Base-by-base conservation (phyloP, 2,888 invertebrate genomes). In the Diarsia mendica region DNA sequence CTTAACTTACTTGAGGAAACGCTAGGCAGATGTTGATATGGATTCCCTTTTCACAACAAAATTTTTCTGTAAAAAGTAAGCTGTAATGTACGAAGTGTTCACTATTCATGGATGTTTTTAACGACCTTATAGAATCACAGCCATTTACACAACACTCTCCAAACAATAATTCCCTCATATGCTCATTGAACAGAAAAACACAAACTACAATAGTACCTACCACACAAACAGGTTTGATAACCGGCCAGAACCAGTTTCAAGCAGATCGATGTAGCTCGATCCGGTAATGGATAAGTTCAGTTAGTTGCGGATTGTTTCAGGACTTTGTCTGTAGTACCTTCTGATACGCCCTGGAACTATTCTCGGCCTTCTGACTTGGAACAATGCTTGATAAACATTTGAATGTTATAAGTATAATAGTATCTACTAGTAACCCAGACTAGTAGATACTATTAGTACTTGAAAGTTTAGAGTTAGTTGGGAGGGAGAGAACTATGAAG, bases 231-330 rank as follows among this genome's bases (percentile, higher is more conserved):
- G 55, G 78, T 74, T 74, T 81, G 70, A 85, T 83, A 85, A 73
- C 78, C 69, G 67, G 58, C 44, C 79, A 77, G 69, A 76, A 76
- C 84, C 65, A 67, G 71, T 72, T 75, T 81, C 71, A 75, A 81
- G 70, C 75, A 79, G 87, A 89, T 91, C 89, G 90, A 91, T 90
- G 90, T 89, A 91, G 83, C 89, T 82, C 80, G 89, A 90, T 91
- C 87, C 84, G 83, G 88, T 92, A 93, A 92, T 93, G 90, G 90
- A 89, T 88, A 90, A 92, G 90, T 92, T 92, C 88, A 90, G 91
- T 90, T 90, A 87, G 90, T 88, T 89, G 82, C 87, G 87, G 89
- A 92, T 91, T 89, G 89, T 92, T 90, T 72, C 18, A 69, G 79
- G 90, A 89, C 86, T 89, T 86, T 77, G 74, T 76, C 80, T 71